phyloP scores from a whole-genome alignment of 2,888 invertebrate genomes.

The Dyspetes luteomarginatus region DNA sequence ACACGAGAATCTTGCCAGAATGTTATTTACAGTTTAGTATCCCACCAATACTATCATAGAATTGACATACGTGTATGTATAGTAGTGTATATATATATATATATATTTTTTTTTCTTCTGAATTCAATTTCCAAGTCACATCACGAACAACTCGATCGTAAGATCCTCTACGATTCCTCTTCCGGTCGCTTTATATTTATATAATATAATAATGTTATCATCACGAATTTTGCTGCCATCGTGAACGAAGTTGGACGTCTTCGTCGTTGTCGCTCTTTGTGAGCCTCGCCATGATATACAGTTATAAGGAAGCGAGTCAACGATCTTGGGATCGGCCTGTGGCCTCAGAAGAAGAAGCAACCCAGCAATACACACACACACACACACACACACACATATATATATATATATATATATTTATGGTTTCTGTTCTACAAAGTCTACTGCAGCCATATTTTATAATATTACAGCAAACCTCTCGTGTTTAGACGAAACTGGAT shows the following conservation, averaged over 20 bases:
- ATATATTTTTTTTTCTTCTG: neutral
- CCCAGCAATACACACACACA: neutral
- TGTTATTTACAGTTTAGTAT: neutral
- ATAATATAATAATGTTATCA: constrained; percentile 14
- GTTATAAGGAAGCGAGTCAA: constrained; percentile 64
- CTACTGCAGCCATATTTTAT: neutral
- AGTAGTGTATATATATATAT: neutral
- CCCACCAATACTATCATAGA: neutral
- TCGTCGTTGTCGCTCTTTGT: constrained; percentile 28
- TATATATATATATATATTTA: no score
- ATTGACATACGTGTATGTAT: neutral
- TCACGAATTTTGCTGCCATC: constrained; percentile 31
- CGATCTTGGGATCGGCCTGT: constrained; percentile 49
- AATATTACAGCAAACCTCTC: no score
- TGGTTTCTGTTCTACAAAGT: neutral
- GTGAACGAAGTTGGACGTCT: constrained; percentile 28
- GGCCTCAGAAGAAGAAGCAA: constrained; percentile 9
- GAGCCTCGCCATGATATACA: constrained; percentile 51
- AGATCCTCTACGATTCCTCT: constrained; percentile 32
- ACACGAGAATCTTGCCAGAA: neutral
- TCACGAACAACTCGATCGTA: constrained; percentile 37
- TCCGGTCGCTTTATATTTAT: constrained; percentile 26
- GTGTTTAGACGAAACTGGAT: no score
- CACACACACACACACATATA: no score
- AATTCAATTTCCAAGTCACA: constrained; percentile 27